Base-by-base conservation (phyloP, 1,140 invertebrate genomes). In the Scaptomyza graminum region DNA sequence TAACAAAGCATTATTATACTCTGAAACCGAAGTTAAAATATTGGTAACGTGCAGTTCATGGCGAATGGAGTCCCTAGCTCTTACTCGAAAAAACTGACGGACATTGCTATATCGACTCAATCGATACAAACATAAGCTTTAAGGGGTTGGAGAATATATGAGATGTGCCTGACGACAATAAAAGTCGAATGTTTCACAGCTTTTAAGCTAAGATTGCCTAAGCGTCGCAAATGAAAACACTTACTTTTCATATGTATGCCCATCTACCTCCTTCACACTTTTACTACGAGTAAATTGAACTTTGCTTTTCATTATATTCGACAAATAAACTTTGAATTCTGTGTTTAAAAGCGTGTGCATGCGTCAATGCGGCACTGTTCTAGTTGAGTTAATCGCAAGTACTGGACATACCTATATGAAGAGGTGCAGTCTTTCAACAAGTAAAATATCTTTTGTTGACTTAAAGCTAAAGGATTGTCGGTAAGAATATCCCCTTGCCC, bases 231-330 rank as follows among this genome's bases (percentile, higher is more conserved):
- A 31, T 4, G 16, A 44, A 11, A n/a, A 43, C 47, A 72, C 60
- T 71, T 90, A 90, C 90, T 88, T 90, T 18, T 80, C 79, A 55
- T 76, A 70, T 16, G 74, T 74, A 28, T 70, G 81, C 25, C 69
- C 75, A 1, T 85, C 63, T 11, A 90, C 82, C 25, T 90, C 81
- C 54, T 88, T 91, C 15, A 81, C 90, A 52, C 90, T 91, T 64
- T 90, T 91, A 57, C 90, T 91, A n/a, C 90, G 75, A 46, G 75
- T 88, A 63, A 85, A 90, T 25, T 69, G 80, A 51, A 84, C 81
- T 71, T 90, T 90, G 49, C 79, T 82, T 12, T 90, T 83, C 90
- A 91, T 90, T 39, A 28, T 37, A 16, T 18, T 50, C 1, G 9
- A 50, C 9, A 47, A 37, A 28, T 13, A 7, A 31, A 28, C 13